Evolutionary conservation across 30 jellyfish, hydroid and myxozoan genomes (phyloP).

Genomic region (Turritopsis rubra): DNA sequence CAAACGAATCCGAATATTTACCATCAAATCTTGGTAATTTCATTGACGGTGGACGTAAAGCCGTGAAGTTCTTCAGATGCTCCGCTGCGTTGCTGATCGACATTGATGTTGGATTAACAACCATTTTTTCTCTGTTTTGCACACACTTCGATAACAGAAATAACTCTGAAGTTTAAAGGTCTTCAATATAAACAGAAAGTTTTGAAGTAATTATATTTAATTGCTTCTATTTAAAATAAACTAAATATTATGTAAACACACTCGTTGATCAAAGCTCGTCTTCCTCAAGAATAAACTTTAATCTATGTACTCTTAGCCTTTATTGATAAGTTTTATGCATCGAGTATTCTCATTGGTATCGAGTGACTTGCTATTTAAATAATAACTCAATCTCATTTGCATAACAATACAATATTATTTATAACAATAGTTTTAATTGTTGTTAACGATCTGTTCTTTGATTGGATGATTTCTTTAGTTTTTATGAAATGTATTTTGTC

Average conservation of each 20-base stretch:
- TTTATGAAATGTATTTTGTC: too few species aligned
- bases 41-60: slow-evolving; percentile 1
- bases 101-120: neutral
- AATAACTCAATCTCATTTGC: neutral
- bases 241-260: neutral
- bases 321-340: neutral
- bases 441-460: neutral
- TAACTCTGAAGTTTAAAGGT: too few species aligned
- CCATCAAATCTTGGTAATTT: slow-evolving; percentile 14
- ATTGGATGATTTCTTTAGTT: neutral
- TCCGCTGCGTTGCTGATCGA: neutral
- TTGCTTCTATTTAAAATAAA: neutral
- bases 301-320: neutral
- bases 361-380: neutral
- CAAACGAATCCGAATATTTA: neutral
- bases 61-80: neutral
- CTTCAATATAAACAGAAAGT: neutral
- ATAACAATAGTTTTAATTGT: neutral
- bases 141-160: too few species aligned
- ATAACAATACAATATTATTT: neutral
- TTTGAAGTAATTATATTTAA: neutral
- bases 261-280: neutral
- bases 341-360: neutral
- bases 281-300: neutral
- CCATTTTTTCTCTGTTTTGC: neutral